A percentile compares a stretch with the other conserved stretches of the same genome.
Conservation (phyloP, 2,113 vertebrate species). For the Atlantisia rogersi region DNA sequence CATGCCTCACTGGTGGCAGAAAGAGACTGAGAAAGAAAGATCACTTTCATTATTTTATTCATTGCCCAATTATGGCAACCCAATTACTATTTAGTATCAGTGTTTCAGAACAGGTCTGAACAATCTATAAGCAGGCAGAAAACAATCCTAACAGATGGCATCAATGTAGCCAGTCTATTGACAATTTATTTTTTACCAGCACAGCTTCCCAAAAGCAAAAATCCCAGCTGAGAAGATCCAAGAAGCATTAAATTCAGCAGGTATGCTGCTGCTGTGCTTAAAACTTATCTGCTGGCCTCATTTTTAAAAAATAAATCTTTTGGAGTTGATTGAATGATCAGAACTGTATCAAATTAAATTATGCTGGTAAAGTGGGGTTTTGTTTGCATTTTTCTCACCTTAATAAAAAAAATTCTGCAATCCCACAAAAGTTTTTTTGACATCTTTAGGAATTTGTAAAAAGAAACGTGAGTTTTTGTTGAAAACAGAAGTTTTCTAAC, state of each 20-base stretch:
- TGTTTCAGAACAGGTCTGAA: conserved; percentile 1
- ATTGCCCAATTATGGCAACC: background rate
- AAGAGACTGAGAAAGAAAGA: background rate
- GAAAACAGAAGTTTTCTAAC: background rate
- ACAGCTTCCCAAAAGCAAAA: background rate
- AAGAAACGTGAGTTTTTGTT: background rate
- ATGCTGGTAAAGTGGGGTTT: background rate
- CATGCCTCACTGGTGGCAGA: background rate
- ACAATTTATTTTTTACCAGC: background rate
- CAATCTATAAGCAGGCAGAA: background rate
- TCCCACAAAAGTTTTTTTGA: background rate
- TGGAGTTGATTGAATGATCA: background rate
- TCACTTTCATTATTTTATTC: background rate
- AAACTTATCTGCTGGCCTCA: background rate
- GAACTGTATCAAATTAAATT: background rate
- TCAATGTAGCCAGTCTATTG: background rate
- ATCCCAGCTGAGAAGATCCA: background rate
- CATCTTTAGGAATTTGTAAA: background rate
- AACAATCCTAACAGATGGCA: background rate
- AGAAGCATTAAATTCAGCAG: background rate
- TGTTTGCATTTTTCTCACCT: background rate
- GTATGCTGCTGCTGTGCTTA: background rate
- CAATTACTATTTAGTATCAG: conserved; percentile 8
- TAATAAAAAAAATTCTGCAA: background rate
- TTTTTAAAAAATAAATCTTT: background rate